Base-by-base conservation (phyloP, 1,140 invertebrate genomes). In the Cyphomyrmex costatus region DNA sequence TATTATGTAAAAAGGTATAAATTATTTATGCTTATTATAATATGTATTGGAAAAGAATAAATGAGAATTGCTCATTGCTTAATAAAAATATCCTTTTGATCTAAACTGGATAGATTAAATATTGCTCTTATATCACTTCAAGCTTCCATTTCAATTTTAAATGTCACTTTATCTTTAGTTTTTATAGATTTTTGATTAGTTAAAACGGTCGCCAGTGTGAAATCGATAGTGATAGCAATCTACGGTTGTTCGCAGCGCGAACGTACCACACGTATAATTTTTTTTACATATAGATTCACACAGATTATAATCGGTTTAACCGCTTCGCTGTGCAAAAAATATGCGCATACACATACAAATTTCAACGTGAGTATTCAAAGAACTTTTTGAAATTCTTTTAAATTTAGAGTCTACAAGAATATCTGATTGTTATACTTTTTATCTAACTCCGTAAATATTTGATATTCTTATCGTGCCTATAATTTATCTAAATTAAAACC, bases 281-380 rank as follows among this genome's bases (percentile, higher is more conserved):
- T 58, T 51, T 66, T n/a, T 49, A 24, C 30, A 16, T 53, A 33
- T 19, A 51, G n/a, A 79, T 79, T 68, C 61, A 33, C n/a, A 27
- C 65, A 79, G 61, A 80, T 68, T 56, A 68, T 68, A 68, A 80
- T 80, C 46, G 61, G 46, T 36, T 79, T 79, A 79, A 80, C 24
- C 16, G 24, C 42, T 78, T 78, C 24, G 58, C 4, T 46, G 7
- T 68, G 4, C 63, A 36, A 33, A 68, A 30, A 79, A 79, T 66
- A 33, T 33, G 61, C 14, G 12, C n/a, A 21, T 7, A 68, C 27
- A 33, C 19, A 33, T 24, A 61, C 19, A 51, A 49, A 66, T 53
- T 53, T 79, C 8, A 2, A 49, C n/a, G n/a, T n/a, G 77, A 30
- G 14, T 68, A 80, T 68, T 36, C 46, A 36, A 51, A 53, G 19